Base-by-base conservation (phyloP, 2,797 vertebrate genomes). In the Neoniphon sammara region DNA sequence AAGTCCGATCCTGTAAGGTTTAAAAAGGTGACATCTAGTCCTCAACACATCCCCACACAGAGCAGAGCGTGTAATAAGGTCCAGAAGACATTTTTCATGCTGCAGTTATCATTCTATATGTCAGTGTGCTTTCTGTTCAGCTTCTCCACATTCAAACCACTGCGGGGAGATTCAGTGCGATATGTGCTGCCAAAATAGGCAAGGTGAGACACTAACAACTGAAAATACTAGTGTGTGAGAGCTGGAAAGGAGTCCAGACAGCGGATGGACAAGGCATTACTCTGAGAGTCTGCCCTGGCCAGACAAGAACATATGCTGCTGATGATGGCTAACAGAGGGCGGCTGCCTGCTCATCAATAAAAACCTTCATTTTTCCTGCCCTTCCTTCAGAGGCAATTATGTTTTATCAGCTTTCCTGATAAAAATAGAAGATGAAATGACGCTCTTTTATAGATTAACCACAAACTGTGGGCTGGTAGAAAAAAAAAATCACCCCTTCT, bases 341-440 rank as follows among this genome's bases (percentile, higher is more conserved):
- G 85, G 85, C 83, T 75, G 81, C 75, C 72, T 25, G 71, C 70
- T 92, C 91, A 93, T 93, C 89, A 93, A 93, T 92, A 92, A 92
- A 84, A 90, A 27, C 63, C 55, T 85, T 84, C 85, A 89, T 91
- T 91, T 85, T 61, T 79, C 77, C 78, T 88, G 78, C 39, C 75
- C 75, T 85, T 87, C 81, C 82, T 91, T 91, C 85, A 79, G 60
- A 92, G 84, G 79, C 90, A 89, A 96, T 97, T 96, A 95, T 94
- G 95, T 95, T 95, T 97, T 97, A 96, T 97, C 95, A 96, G 96
- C 94, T 95, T 95, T 96, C 78, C 67, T 95, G 96, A 96, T 97
- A 97, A 97, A 98, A 98, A 97, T 97, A 98, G 96, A 97, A 97
- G 96, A 97, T 95, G 95, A 96, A 97, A 96, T 93, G 95, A 95